Evolutionary conservation across 1,140 invertebrate species (phyloP).

Genomic region (Trichonephila inaurata): DNA sequence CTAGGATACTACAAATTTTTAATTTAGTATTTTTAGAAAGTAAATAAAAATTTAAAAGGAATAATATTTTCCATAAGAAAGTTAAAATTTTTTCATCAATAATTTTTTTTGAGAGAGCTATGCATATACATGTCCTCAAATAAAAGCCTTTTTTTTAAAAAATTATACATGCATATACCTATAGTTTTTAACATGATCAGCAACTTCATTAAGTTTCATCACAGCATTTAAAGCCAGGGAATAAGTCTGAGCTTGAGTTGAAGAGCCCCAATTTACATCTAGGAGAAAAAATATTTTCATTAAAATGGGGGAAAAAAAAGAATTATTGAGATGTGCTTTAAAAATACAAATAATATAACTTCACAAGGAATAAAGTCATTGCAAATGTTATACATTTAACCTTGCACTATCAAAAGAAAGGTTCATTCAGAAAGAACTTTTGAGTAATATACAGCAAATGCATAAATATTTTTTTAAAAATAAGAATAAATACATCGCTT

Average conservation of each 20-base stretch:
- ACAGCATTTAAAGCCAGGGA: conserved; percentile 82
- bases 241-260: conserved; percentile 86
- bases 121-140: no score
- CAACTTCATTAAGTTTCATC: conserved; percentile 82
- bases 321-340: not conserved
- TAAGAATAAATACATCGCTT: not conserved
- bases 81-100: no score
- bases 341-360: not conserved
- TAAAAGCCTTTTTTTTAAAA: no score
- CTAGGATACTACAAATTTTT: no score
- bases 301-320: not conserved
- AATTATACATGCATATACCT: conserved; percentile 78
- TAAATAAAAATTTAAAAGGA: no score
- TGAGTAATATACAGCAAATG: not conserved
- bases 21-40: no score
- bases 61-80: no score
- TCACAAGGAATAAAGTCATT: not conserved
- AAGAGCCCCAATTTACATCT: conserved; percentile 87
- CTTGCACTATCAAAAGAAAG: not conserved
- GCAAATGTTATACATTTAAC: not conserved
- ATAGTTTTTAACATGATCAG: conserved; percentile 86
- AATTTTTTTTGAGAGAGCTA: no score
- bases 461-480: not conserved
- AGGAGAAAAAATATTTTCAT: not conserved
- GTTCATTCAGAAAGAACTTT: no score